Evolutionary conservation across 1,140 invertebrate species (phyloP).

Genomic region (Tachypleus tridentatus): DNA sequence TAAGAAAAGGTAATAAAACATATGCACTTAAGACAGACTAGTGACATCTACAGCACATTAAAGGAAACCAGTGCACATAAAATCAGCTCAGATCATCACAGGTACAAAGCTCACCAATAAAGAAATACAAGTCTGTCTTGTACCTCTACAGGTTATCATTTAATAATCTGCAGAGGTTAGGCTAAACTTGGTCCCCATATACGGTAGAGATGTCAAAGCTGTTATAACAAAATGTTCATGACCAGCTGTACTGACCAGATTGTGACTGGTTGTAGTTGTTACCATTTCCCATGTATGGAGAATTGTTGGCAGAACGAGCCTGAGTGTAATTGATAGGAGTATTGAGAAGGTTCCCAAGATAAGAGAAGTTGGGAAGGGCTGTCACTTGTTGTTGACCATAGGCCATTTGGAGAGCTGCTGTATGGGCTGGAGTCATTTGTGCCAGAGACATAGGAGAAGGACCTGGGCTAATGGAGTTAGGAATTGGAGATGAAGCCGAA

Average conservation of each 20-base stretch:
- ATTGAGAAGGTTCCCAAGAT: conserved; percentile 8
- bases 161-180: too few species aligned
- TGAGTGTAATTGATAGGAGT: conserved; percentile 7
- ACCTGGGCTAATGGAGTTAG: conserved; percentile 7
- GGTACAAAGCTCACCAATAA: too few species aligned
- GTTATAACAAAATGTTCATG: conserved; percentile 3
- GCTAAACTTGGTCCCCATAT: too few species aligned
- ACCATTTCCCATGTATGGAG: too few species aligned
- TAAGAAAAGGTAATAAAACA: too few species aligned
- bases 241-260: conserved; percentile 16
- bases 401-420: conserved; percentile 1
- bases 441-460: conserved; percentile 17
- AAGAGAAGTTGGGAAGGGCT: conserved; percentile 14
- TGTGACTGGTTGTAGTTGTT: conserved; percentile 3
- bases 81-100: too few species aligned
- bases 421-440: conserved; percentile 17
- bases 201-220: too few species aligned
- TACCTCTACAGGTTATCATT: too few species aligned
- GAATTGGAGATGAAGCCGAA: conserved; percentile 12
- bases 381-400: background rate
- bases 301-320: conserved; percentile 4
- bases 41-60: too few species aligned
- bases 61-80: too few species aligned
- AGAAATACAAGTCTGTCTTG: too few species aligned
- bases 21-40: too few species aligned